Percentiles rank a stretch among this genome's conserved stretches.
phyloP scores from a whole-genome alignment of 2,888 invertebrate species.

The Synanthedon tipuliformis region DNA sequence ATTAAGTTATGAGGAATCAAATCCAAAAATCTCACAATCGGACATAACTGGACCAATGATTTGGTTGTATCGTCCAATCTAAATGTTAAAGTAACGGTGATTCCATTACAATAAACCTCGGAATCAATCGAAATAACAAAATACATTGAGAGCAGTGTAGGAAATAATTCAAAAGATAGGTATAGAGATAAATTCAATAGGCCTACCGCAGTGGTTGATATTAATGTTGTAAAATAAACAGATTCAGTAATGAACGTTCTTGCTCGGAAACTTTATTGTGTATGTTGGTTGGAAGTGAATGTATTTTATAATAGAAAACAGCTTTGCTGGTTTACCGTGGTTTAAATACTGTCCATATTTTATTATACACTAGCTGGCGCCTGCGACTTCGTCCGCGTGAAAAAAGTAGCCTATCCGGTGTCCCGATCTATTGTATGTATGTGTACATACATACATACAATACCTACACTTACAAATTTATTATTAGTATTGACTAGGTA shows the following conservation, averaged over 20 bases:
- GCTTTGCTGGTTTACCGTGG: slow-evolving; percentile 19
- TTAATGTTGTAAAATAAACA: slow-evolving; percentile 38
- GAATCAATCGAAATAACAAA: slow-evolving; percentile 40
- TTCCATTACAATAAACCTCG: slow-evolving; percentile 18
- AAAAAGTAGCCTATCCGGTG: too few relatives aligned
- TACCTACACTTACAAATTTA: too few relatives aligned
- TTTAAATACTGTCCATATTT: background rate
- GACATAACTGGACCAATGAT: slow-evolving; percentile 41
- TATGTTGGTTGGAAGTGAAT: slow-evolving; percentile 28
- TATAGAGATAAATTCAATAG: slow-evolving; percentile 40
- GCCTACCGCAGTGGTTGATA: slow-evolving; percentile 33
- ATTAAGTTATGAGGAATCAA: slow-evolving; percentile 22
- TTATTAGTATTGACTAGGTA: too few relatives aligned
- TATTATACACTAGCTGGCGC: background rate
- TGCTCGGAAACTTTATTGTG: slow-evolving; percentile 24
- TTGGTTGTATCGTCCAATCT: slow-evolving; percentile 42
- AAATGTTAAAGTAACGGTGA: slow-evolving; percentile 33
- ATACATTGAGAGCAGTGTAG: slow-evolving; percentile 8
- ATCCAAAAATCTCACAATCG: slow-evolving; percentile 38
- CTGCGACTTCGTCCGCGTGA: too few relatives aligned
- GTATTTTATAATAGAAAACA: slow-evolving; percentile 11
- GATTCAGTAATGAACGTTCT: slow-evolving; percentile 30
- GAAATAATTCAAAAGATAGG: slow-evolving; percentile 35
- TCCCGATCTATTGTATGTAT: too few relatives aligned
- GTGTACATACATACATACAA: too few relatives aligned